phyloP scores from a whole-genome alignment of 53 echinoderm and acorn worm genomes.

The Antedon mediterranea region DNA sequence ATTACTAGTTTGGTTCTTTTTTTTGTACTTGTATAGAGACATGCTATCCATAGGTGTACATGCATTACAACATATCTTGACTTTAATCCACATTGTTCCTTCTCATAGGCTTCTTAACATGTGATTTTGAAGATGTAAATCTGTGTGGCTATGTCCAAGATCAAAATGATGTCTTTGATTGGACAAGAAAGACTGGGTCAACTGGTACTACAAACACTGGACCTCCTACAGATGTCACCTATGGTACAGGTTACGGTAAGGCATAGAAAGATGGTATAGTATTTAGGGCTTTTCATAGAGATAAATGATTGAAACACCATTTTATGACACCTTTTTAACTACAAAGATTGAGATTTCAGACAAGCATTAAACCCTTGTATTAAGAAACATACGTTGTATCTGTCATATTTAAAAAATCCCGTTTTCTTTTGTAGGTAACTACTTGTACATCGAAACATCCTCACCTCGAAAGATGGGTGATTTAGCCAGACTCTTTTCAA shows the following conservation, averaged over 20 bases:
- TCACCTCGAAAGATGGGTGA: conserved; percentile 26
- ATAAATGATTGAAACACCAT: no score
- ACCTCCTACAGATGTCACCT: conserved; percentile 48
- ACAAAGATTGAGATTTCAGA: no score
- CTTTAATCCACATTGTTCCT: no score
- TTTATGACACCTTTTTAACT: no score
- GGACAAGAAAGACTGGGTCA: conserved; percentile 37
- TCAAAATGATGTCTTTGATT: conserved; percentile 50
- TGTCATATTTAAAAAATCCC: no score
- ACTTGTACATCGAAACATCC: conserved; percentile 78
- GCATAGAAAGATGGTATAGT: neutral
- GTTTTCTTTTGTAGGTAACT: conserved; percentile 37
- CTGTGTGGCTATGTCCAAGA: conserved; percentile 44
- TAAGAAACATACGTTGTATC: no score
- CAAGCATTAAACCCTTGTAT: no score
- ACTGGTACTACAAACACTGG: conserved; percentile 60
- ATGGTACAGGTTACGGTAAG: conserved; percentile 53
- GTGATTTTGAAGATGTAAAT: conserved; percentile 23
- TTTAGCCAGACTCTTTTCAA: conserved; percentile 35
- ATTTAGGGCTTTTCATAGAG: no score
- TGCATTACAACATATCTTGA: no score
- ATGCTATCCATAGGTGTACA: no score
- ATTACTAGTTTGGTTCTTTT: no score
- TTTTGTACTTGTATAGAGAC: no score
- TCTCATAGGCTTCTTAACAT: conserved; percentile 7